Evolutionary conservation across 2,797 vertebrate genomes (phyloP).

Genomic region (Micromesistius poutassou): DNA sequence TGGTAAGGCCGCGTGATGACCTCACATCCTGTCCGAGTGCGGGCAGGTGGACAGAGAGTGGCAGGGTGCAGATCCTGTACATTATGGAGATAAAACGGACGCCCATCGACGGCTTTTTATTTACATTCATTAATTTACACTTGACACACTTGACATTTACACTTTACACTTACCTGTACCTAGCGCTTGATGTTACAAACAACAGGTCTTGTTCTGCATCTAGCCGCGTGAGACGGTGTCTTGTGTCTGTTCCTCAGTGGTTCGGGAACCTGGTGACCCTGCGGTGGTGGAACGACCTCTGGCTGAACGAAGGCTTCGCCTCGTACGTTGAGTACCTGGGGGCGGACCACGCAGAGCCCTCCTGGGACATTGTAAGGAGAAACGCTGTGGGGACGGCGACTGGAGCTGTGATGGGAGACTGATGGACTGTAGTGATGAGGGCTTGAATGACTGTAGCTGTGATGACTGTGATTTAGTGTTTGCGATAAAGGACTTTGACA

Average conservation of each 20-base stretch:
- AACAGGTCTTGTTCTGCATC: background rate
- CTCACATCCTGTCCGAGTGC: background rate
- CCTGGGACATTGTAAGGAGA: constrained; percentile 81
- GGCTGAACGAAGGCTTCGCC: constrained; percentile 95
- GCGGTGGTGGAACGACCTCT: constrained; percentile 93
- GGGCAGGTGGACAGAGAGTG: background rate
- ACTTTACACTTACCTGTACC: too few species aligned
- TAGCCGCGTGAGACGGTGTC: background rate
- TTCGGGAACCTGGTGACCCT: constrained; percentile 94
- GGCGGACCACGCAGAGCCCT: constrained; percentile 67
- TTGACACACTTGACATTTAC: too few species aligned
- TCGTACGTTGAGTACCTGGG: constrained; percentile 90
- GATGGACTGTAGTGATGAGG: background rate
- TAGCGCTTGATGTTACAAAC: background rate
- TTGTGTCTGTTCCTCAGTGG: constrained; percentile 76
- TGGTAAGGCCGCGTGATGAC: constrained; percentile 67
- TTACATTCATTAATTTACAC: background rate
- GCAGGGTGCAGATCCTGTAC: background rate
- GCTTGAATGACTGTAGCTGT: background rate
- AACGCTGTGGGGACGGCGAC: background rate
- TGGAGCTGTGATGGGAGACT: background rate
- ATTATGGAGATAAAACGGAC: background rate
- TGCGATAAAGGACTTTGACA: background rate
- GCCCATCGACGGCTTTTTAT: background rate
- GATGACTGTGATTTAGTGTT: background rate